Base-by-base conservation (phyloP, 2,113 vertebrate genomes). In the Corythoichthys intestinalis region DNA sequence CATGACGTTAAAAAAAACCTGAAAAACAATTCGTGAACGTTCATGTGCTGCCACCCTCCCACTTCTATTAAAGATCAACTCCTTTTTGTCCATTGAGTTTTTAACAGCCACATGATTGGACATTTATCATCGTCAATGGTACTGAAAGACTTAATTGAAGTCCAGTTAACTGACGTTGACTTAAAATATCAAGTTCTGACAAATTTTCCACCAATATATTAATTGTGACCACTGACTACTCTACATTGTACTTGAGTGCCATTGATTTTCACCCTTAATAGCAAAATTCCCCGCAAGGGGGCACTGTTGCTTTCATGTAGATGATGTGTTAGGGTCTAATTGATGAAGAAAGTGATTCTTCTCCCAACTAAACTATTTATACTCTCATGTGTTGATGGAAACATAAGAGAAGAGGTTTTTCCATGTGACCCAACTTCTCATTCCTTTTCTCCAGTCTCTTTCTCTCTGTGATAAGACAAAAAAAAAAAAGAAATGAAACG, bases 321-420 rank as follows among this genome's bases (percentile, higher is more conserved):
- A 77, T 72, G 74, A 77, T 80, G 70, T 73, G 73, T 14, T 2
- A 39, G 41, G 39, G 12, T 2, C 1, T 76, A 81, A 85, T 73
- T 82, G 82, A 86, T 76, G 82, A 84, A 88, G 78, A 90, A 84
- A 85, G 82, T 13, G 39, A 78, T 82, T 86, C 80, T 84, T 84
- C 86, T 86, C 86, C 12, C 81, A 82, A 83, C 76, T 59, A 68
- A 77, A 71, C 83, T 90, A 86, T 89, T 89, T 88, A 79, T 88
- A 85, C 37, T 74, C 64, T 52, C 77, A 44, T 49, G 73, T 83
- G 72, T 77, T 80, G 72, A 79, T 74, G 47, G 50, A 61, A 74
- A 78, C 82, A 85, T 76, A 71, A 72, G 49, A 70, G 58, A 74
- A 66, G 54, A 63, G 74, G 46, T 76, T 62, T 69, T 65, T 64